phyloP scores from a whole-genome alignment of 2,888 invertebrate species.

The Nephrocerus scutellatus region DNA sequence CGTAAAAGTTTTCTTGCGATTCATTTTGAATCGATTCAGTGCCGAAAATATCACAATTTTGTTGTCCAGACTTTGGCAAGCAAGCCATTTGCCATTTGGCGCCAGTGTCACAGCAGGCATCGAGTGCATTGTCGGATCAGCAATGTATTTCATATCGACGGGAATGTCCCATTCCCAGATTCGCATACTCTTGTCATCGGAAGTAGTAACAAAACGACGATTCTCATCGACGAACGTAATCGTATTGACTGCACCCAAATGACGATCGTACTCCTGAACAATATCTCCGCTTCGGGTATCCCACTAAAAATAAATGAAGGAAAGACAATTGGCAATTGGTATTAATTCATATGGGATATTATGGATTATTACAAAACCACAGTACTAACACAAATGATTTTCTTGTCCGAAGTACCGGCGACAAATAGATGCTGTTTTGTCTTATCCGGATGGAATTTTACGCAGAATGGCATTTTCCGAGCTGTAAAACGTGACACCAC shows the following conservation, averaged over 20 bases:
- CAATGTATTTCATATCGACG: constrained; percentile 99
- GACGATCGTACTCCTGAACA: constrained; percentile 96
- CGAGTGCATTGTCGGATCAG: constrained; percentile 98
- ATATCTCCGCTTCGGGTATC: constrained; percentile 91
- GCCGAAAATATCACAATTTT: constrained; percentile 97
- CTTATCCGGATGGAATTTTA: constrained; percentile 95
- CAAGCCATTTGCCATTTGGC: constrained; percentile 98
- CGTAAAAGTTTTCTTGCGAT: constrained; percentile 93
- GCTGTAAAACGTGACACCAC: constrained; percentile 85
- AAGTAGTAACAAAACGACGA: constrained; percentile 94
- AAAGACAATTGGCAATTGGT: constrained; percentile 1
- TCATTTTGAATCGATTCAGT: constrained; percentile 93
- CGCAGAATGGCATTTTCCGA: constrained; percentile 95
- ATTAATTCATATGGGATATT: constrained; percentile 4
- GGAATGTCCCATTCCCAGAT: constrained; percentile 99
- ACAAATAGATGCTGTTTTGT: constrained; percentile 97
- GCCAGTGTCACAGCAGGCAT: constrained; percentile 94
- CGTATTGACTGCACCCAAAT: constrained; percentile 96
- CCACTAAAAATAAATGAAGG: constrained; percentile 57
- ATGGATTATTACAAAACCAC: background rate
- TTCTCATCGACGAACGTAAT: constrained; percentile 99
- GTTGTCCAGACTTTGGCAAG: constrained; percentile 99
- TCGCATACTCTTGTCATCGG: constrained; percentile 96
- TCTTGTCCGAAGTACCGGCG: constrained; percentile 97
- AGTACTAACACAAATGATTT: constrained; percentile 89